Evolutionary conservation across 1,140 invertebrate genomes (phyloP).

Genomic region (Aphelenchoides besseyi): DNA sequence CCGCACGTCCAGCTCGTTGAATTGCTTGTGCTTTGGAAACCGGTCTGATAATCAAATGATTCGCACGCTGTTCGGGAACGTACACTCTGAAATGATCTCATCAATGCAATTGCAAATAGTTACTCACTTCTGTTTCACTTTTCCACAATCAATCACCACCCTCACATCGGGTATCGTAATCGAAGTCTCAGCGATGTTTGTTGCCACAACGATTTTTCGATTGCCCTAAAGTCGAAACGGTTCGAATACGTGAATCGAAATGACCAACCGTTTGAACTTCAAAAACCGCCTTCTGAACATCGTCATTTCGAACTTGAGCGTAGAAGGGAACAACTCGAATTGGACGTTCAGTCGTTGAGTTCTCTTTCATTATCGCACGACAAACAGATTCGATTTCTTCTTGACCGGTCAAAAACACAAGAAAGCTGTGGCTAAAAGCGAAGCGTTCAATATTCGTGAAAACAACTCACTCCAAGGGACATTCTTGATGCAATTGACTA

Average conservation of each 20-base stretch:
- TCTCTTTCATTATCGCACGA: constrained; percentile 70
- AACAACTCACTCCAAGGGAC: constrained; percentile 57
- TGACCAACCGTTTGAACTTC: background rate
- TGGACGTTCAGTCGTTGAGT: constrained; percentile 43
- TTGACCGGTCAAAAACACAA: constrained; percentile 96
- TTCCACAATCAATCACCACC: constrained; percentile 88
- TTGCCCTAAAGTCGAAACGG: constrained; percentile 63
- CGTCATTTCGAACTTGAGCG: background rate
- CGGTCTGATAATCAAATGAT: constrained; percentile 49
- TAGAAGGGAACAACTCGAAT: constrained; percentile 35
- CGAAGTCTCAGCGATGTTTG: constrained; percentile 95
- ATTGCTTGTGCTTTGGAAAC: constrained; percentile 62
- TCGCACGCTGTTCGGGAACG: constrained; percentile 40
- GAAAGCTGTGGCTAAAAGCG: constrained; percentile 71
- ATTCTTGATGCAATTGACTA: constrained; percentile 82
- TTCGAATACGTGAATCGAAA: constrained; percentile 1
- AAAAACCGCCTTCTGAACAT: background rate
- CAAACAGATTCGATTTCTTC: constrained; percentile 90
- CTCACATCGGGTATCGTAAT: constrained; percentile 89
- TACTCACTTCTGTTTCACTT: constrained; percentile 74
- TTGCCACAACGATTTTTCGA: constrained; percentile 88
- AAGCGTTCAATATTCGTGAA: constrained; percentile 14
- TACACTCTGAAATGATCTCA: constrained; percentile 40
- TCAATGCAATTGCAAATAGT: constrained; percentile 21
- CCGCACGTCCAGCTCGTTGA: constrained; percentile 65